phyloP scores from a whole-genome alignment of 2,113 vertebrate species.

The Equus przewalskii region DNA sequence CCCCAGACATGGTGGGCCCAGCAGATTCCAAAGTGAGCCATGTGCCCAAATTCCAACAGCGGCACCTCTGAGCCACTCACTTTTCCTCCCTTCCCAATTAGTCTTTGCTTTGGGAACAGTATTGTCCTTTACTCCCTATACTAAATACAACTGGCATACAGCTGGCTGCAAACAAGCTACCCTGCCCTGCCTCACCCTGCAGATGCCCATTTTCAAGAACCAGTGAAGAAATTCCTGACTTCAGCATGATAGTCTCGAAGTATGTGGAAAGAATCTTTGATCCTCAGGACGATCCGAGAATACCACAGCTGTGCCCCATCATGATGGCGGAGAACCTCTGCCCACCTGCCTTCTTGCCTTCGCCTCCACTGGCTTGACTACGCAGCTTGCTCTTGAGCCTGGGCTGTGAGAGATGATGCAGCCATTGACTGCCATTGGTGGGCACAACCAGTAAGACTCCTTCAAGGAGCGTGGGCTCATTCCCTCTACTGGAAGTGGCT shows the following conservation, averaged over 20 bases:
- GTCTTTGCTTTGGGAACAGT: neutral
- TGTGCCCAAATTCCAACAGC: neutral
- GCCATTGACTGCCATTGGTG: fast-evolving
- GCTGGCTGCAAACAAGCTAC: neutral
- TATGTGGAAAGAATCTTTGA: neutral
- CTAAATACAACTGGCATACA: neutral
- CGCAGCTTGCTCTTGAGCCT: neutral
- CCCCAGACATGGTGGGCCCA: neutral
- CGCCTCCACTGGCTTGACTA: fast-evolving
- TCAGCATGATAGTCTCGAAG: neutral
- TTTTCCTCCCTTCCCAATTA: neutral
- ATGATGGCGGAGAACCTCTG: neutral
- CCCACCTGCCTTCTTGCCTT: neutral
- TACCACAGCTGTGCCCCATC: neutral
- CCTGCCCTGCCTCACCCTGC: neutral
- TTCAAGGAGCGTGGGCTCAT: neutral
- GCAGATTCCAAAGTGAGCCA: neutral
- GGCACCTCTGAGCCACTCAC: neutral
- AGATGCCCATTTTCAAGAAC: neutral
- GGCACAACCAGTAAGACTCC: too few relatives aligned
- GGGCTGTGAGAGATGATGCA: neutral
- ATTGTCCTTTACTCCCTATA: too few relatives aligned
- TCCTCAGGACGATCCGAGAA: neutral
- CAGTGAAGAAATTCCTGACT: neutral
- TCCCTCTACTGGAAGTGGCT: neutral